Conservation (phyloP, 1,140 invertebrate genomes). For the Sitobion miscanthi region DNA sequence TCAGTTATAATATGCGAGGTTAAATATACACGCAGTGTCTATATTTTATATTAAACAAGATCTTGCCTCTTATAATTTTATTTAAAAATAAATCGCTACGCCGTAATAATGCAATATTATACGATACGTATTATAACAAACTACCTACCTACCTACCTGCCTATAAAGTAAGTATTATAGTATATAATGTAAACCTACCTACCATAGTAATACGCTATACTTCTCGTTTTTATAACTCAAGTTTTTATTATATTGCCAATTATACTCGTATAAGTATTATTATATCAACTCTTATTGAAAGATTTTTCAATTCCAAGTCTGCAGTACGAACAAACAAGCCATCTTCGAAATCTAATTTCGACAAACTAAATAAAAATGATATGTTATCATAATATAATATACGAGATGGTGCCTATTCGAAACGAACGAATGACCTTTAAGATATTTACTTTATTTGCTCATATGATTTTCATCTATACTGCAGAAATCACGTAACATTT, state of each 20-base stretch:
- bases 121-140: neutral
- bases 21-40: neutral
- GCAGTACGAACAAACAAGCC: neutral
- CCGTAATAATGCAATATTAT: neutral
- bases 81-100: neutral
- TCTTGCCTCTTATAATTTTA: neutral
- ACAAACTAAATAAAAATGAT: neutral
- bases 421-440: neutral
- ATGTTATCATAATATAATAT: neutral
- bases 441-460: neutral
- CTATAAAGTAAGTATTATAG: neutral
- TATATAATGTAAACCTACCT: too few relatives aligned
- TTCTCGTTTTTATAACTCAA: neutral
- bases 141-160: neutral
- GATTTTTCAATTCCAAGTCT: neutral
- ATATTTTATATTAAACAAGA: neutral
- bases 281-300: neutral
- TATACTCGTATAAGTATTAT: neutral
- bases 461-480: neutral
- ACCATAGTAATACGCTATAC: neutral
- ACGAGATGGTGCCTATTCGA: neutral
- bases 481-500: neutral
- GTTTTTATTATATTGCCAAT: neutral
- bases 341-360: neutral
- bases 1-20: neutral